These are phyloP conservation scores for Rynchops niger DNA, from an alignment of 2,113 vertebrate species.

Conservation along the genomic window DNA sequence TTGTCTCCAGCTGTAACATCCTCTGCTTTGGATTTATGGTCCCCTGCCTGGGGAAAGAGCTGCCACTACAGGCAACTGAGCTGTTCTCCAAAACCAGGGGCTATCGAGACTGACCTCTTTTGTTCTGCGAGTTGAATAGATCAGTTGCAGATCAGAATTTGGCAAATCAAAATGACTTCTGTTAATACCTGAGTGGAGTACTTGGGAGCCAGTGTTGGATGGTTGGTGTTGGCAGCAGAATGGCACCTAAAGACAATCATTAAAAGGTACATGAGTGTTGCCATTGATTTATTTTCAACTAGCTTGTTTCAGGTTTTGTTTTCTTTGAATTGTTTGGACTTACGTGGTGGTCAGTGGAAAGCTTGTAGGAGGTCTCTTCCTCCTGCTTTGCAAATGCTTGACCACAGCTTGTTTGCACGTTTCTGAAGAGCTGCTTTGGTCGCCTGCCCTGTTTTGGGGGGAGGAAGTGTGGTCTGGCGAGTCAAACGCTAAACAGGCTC, in stretches of 20 bases:
- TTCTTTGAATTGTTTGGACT: not conserved
- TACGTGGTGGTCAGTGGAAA: not conserved
- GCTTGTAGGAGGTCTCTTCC: not conserved
- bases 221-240: not conserved
- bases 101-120: not conserved
- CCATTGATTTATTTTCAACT: not conserved
- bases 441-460: not conserved
- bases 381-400: not conserved
- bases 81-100: not conserved
- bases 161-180: not conserved
- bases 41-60: constrained; percentile 23
- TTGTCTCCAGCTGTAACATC: constrained; percentile 63
- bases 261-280: not conserved
- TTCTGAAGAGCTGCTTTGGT: not conserved
- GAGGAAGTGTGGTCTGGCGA: not conserved
- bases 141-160: not conserved
- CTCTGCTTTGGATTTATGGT: constrained; percentile 50
- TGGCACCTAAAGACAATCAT: not conserved
- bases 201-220: not conserved
- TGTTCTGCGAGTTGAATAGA: not conserved
- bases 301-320: not conserved
- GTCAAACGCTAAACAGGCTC: not conserved
- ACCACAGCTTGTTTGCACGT: not conserved
- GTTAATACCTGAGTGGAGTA: not conserved
- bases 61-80: not conserved